Conservation (phyloP, 2,797 vertebrate genomes). For the Babyrousa celebensis region DNA sequence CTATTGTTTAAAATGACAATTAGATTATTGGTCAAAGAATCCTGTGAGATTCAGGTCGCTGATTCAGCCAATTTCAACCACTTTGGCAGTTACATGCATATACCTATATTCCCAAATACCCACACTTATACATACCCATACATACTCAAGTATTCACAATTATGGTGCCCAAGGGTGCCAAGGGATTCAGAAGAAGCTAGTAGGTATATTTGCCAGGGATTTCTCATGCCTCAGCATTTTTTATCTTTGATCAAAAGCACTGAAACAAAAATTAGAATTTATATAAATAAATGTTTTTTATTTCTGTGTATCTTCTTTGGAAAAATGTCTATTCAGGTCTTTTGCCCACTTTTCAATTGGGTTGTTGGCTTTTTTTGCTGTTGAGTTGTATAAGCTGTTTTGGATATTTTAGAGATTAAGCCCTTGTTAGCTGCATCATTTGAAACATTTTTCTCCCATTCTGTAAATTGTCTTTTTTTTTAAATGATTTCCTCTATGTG, state of each 20-base stretch:
- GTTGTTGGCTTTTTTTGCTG: too few relatives aligned
- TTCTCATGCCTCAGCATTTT: background rate
- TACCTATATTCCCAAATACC: background rate
- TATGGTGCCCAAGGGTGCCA: background rate
- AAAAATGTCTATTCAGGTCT: too few relatives aligned
- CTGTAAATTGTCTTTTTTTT: too few relatives aligned
- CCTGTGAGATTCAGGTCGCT: background rate
- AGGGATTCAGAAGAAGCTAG: background rate
- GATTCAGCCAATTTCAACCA: background rate
- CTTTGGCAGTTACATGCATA: background rate
- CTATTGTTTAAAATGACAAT: background rate
- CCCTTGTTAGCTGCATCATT: too few relatives aligned
- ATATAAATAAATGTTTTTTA: background rate
- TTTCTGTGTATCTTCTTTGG: too few relatives aligned
- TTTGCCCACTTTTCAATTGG: too few relatives aligned
- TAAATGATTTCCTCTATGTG: too few relatives aligned
- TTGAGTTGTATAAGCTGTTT: too few relatives aligned
- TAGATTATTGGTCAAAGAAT: background rate
- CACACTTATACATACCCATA: background rate
- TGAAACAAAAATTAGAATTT: background rate
- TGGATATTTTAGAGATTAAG: too few relatives aligned
- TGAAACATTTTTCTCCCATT: too few relatives aligned
- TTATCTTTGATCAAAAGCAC: background rate
- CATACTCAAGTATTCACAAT: background rate
- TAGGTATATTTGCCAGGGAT: background rate